These are phyloP conservation scores for Zapornia atra DNA, from an alignment of 2,113 vertebrate genomes.

Conservation along the genomic window DNA sequence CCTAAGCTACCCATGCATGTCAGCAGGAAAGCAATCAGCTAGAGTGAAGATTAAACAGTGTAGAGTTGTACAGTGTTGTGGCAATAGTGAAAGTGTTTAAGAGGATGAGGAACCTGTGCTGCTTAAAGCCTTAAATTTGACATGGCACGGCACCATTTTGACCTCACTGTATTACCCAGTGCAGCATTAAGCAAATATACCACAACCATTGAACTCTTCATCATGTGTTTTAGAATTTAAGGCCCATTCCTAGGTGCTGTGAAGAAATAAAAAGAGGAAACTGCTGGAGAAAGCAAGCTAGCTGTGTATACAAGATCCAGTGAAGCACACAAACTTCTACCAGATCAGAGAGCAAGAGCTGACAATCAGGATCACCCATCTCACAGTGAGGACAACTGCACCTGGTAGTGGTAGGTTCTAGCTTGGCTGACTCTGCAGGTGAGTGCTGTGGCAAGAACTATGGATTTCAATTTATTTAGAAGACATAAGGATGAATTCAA, in stretches of 20 bases:
- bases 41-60: background rate
- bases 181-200: background rate
- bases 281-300: background rate
- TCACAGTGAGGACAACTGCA: background rate
- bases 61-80: fast-evolving
- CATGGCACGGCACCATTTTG: background rate
- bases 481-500: background rate
- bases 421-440: background rate
- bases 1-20: background rate
- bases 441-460: background rate
- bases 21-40: background rate
- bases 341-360: background rate
- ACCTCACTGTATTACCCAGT: background rate
- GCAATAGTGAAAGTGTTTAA: background rate
- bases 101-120: background rate
- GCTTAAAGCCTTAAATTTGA: background rate
- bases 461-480: background rate
- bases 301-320: background rate
- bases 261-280: background rate
- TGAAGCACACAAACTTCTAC: background rate
- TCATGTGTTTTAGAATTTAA: background rate
- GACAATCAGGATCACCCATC: background rate
- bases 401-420: background rate
- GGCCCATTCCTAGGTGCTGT: background rate
- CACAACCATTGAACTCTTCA: background rate